These are phyloP conservation scores for Isurus oxyrinchus DNA, from an alignment of 2,113 vertebrate genomes.

Conservation along the genomic window DNA sequence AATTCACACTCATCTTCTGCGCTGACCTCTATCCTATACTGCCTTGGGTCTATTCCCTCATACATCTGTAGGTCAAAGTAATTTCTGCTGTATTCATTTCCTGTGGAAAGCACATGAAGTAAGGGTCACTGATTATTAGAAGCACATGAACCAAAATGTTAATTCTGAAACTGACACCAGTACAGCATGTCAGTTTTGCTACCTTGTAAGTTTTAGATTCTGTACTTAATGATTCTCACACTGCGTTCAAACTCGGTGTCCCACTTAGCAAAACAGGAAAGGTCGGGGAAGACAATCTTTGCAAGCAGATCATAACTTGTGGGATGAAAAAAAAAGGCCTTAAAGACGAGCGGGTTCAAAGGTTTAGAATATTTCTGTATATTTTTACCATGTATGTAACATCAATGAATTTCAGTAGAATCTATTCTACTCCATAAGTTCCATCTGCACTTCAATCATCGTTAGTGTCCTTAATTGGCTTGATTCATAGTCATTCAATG, in stretches of 20 bases:
- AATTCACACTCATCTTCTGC: conserved; percentile 91
- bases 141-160: conserved; percentile 98
- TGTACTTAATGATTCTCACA: conserved; percentile 58
- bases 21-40: conserved; percentile 74
- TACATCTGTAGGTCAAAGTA: conserved; percentile 87
- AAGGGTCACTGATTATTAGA: conserved; percentile 96
- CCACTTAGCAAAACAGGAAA: conserved; percentile 92
- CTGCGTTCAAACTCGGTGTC: conserved; percentile 71
- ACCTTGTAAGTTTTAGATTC: conserved; percentile 75
- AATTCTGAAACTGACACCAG: conserved; percentile 92
- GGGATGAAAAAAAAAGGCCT: not conserved
- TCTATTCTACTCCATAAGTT: not conserved
- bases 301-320: conserved; percentile 56
- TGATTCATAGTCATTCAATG: not conserved
- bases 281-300: conserved; percentile 85
- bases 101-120: conserved; percentile 83
- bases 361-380: not conserved
- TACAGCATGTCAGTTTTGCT: conserved; percentile 64
- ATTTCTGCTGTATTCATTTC: conserved; percentile 88
- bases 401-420: not conserved
- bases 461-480: not conserved
- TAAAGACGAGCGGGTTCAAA: not conserved
- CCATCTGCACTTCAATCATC: not conserved
- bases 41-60: conserved; percentile 86
- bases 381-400: not conserved